Base-by-base conservation (phyloP, 2,113 vertebrate species). In the Sterrhoptilus dennistouni region DNA sequence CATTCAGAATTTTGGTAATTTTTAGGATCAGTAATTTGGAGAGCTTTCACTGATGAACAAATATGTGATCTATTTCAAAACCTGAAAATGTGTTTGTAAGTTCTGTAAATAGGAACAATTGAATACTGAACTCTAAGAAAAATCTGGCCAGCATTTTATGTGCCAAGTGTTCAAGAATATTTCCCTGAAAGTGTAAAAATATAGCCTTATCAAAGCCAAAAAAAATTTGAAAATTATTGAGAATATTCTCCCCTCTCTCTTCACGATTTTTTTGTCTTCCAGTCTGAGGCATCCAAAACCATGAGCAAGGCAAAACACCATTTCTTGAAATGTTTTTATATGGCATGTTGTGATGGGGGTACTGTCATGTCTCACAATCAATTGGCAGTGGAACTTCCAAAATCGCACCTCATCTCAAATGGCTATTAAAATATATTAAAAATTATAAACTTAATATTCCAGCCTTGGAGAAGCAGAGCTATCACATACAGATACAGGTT, bases 1-100 rank as follows among this genome's bases (percentile, higher is more conserved):
- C 71, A 95, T 77, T 90, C 72, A 80, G 44, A 88, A 78, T 56
- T 90, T 81, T 57, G n/a, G 14, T 66, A 42, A 27, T 86, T 83
- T 24, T 77, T 86, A 86, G 59, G 54, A 31, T 50, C 40, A 63
- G 83, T 66, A 77, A 74, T 81, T 53, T 81, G 45, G 77, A 85
- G 7, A 74, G 19, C 45, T 86, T 94, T 80, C 35, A 63, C 20
- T 52, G 33, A 63, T 70, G 54, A 68, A 69, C 50, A 83, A 72
- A 38, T 75, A 40, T 3, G 12, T 33, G 28, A 92, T 36, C 36
- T 90, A 80, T 87, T 90, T 75, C 65, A 35, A 83, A 88, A 77
- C 54, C 11, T 83, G 71, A 50, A 88, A 90, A 65, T 80, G 25
- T 77, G 33, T 93, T 74, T 78, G 11, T 64, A 76, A 76, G 17